Evolutionary conservation across 1,140 invertebrate genomes (phyloP), one percentile per base, ranked within the genome.

Genomic region (Neodiprion pinetum): DNA sequence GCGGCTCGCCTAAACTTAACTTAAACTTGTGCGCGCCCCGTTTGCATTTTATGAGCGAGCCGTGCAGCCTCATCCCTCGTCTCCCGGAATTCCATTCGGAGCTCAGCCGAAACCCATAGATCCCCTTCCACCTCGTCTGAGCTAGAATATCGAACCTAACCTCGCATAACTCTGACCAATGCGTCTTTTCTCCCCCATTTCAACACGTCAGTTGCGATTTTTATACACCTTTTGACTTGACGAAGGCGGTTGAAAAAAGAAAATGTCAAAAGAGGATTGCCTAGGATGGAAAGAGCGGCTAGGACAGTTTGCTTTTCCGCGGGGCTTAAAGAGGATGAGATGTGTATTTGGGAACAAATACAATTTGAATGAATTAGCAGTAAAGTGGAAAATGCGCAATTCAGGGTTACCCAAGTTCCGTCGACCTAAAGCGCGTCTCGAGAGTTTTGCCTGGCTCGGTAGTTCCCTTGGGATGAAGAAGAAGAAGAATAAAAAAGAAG

Each of bases 291-390:
- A 65, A 75, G 17, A 48, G n/a, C 70, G 73, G 74, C 17, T 76
- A 65, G 61, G 61, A 14, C 61, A 40, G 28, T 40, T 40, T 65
- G 12, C 17, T 40, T 40, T 40, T 17, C 53, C 11, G 53, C n/a
- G 9, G 28, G 28, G 53, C 53, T 61, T 40, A 40, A 61, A 61
- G 53, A 47, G 78, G 80, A 79, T 78, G 79, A 75, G 76, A 82
- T 78, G 77, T 84, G 80, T 84, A 85, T 85, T 84, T 80, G 72
- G 74, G 80, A 83, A 84, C 85, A 86, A 85, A 87, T 84, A 82
- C 84, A 87, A 87, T 87, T 86, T 87, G 85, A 87, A 87, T 86
- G 83, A 87, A 87, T 86, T 86, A 86, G 85, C 85, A 87, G 80
- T 86, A 87, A 87, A 69, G 83, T 77, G 80, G 78, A 78, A 82